Conservation (phyloP, 2,113 vertebrate species). For the Thomomys bottae region DNA sequence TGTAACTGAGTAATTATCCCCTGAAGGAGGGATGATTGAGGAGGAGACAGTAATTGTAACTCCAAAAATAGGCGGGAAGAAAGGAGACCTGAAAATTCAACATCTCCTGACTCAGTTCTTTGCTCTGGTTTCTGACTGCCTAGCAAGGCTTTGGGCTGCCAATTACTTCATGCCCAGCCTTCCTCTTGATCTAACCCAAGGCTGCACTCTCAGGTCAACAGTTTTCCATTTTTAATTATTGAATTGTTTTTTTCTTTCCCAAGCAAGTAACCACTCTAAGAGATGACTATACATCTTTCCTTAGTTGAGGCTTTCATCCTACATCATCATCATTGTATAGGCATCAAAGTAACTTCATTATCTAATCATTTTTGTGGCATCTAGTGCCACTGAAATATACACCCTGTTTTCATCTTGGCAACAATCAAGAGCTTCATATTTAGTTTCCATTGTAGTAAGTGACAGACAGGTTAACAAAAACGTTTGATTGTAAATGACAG, state of each 20-base stretch:
- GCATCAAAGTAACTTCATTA: neutral
- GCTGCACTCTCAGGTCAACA: neutral
- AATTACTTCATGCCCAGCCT: neutral
- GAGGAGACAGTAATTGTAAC: neutral
- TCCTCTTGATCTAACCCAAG: neutral
- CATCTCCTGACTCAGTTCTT: neutral
- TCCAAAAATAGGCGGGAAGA: neutral
- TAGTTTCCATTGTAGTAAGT: slow-evolving; percentile 20
- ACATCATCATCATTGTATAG: neutral
- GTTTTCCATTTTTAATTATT: neutral
- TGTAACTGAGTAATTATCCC: neutral
- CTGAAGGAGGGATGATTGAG: neutral
- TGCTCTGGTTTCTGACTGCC: neutral
- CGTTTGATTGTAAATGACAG: neutral
- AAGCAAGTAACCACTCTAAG: neutral
- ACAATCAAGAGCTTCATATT: neutral
- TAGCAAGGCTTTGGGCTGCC: neutral
- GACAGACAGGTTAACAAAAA: slow-evolving; percentile 16
- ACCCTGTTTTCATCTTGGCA: neutral
- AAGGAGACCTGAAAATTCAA: neutral
- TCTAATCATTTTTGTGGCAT: slow-evolving; percentile 24
- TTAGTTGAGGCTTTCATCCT: slow-evolving; percentile 22
- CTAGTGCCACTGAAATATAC: neutral
- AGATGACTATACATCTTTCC: neutral
- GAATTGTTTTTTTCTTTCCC: neutral